Evolutionary conservation across 2,888 invertebrate species (phyloP), one percentile per base, ranked within the genome.

Genomic region (Callyntrura sp.): DNA sequence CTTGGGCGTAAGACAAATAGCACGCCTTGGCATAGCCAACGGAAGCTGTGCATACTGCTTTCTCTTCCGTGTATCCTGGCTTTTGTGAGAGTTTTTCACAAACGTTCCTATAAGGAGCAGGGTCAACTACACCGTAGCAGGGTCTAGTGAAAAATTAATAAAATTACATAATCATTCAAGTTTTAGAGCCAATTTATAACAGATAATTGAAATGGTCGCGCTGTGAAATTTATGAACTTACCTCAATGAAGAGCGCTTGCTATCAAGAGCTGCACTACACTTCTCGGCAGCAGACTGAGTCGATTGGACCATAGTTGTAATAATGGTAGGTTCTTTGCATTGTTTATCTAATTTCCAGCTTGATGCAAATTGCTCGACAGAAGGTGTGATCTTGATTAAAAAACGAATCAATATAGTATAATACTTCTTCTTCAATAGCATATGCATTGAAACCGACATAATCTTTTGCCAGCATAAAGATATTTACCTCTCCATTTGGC

Each of bases 191-290:
- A 45, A 43, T 28, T 73, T 20, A 9, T 43, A 43, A 25, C 8
- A 48, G 2, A n/a, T 35, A 0, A 43, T 43, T 17, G 9, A 48
- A 70, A 70, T n/a, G n/a, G n/a, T n/a, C n/a, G 45, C 12, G 1
- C 17, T 70, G 14, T 35, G 20, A n/a, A 43, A 17, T 2, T n/a
- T 43, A 17, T 3, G 11, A 48, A 45, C 94, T 94, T 94, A 95
- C 95, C 94, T 94, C 94, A 96, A 94, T 2, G 95, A 94, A 0
- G 97, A 97, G 81, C 95, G 94, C 43, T 95, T 95, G 8, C 96
- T 91, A 78, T 94, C 95, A 95, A 98, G 98, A 86, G 97, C 96
- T 85, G 96, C 95, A 12, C 96, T 96, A 94, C 98, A 98, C 86
- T 95, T 94, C 20, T 95, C 94, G 60, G 94, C 94, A 65, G 95